Evolutionary conservation across 2,113 vertebrate genomes (phyloP), one percentile per base, ranked within the genome.

Genomic region (Acrocephalus kingi): DNA sequence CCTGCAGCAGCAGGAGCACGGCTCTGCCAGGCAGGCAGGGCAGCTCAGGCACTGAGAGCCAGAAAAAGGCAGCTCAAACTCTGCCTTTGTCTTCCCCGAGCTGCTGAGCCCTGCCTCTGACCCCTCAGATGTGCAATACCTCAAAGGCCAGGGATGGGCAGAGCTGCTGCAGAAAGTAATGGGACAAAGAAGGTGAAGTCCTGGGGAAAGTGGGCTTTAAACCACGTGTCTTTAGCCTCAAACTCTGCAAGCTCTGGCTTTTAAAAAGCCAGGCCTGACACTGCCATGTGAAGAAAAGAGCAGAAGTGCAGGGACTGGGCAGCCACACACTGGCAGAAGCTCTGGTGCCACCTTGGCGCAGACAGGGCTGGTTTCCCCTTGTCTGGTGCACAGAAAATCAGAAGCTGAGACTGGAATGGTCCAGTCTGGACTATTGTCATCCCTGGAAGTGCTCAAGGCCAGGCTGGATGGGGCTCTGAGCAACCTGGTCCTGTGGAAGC

Each of bases 101-200:
- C 87, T 77, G 87, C 14, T 13, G 11, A 83, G 89, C 63, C 93
- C 79, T 66, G 0, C 23, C 69, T 16, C 90, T 94, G 94, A 93
- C 85, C 92, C 90, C 61, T 95, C 95, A 79, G 64, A 89, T 49
- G 46, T 93, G 77, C 93, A 78, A 90, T 0, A 52, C 33, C 83
- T 94, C 72, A 33, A 75, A 83, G 19, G 64, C 71, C 3, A 5
- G 1, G 1, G 8, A 37, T 33, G 85, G 49, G 0, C 11, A 85
- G 45, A 87, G 63, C n/a, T 23, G 6, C 87, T 56, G 85, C 90
- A 52, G 30, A 41, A 78, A 61, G 49, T 2, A 77, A 90, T 0
- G 63, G 90, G 72, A 92, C 52, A 92, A 88, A 84, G 90, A 5
- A 75, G 61, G 68, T 23, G 76, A 89, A 95, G 43, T 17, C 35